Conservation (phyloP, 2,797 vertebrate genomes). For the Hippopotamyrus pictus region DNA sequence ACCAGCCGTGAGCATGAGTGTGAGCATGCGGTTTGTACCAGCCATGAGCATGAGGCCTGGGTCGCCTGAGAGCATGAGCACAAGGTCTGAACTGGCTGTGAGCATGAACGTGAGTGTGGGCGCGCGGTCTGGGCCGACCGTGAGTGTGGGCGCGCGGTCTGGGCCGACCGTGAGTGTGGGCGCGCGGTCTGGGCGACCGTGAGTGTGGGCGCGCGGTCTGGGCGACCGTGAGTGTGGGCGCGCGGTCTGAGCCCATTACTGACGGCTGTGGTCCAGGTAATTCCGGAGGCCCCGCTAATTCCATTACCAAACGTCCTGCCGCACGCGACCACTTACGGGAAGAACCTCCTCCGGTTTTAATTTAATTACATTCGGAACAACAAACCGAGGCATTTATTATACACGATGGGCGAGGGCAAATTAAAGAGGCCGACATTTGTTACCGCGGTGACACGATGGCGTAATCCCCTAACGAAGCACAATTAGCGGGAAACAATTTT, state of each 20-base stretch:
- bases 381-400: conserved; percentile 65
- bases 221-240: too few relatives aligned
- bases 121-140: not conserved
- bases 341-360: conserved; percentile 63
- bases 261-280: not conserved
- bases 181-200: not conserved
- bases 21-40: too few relatives aligned
- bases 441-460: conserved; percentile 61
- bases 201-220: not conserved
- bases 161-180: not conserved
- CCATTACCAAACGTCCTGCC: conserved; percentile 42
- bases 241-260: not conserved
- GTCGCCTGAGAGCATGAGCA: too few relatives aligned
- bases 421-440: conserved; percentile 58
- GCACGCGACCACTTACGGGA: conserved; percentile 60
- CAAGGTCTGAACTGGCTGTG: too few relatives aligned
- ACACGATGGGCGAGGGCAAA: conserved; percentile 52
- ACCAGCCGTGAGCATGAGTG: too few relatives aligned
- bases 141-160: not conserved
- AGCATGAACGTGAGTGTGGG: not conserved
- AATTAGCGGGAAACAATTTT: conserved; percentile 64
- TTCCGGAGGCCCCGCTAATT: conserved; percentile 19
- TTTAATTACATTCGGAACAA: conserved; percentile 64
- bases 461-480: conserved; percentile 66
- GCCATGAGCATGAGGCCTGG: too few relatives aligned